Conservation (phyloP, 2,113 vertebrate species). For the Astur gentilis region DNA sequence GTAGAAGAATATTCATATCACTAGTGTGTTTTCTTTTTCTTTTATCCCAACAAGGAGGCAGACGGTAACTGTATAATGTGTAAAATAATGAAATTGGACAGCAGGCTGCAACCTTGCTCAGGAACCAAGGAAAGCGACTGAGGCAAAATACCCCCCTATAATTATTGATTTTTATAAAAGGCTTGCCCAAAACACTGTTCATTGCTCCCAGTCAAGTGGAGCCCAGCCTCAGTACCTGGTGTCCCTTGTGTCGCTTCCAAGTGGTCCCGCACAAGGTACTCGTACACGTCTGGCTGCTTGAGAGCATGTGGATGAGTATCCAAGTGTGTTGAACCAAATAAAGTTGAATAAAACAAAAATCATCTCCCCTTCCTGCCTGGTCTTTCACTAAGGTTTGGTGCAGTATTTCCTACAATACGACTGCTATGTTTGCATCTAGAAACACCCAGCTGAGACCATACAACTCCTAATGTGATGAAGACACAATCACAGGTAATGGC, state of each 20-base stretch:
- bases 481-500: not conserved
- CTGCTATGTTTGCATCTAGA: not conserved
- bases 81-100: not conserved
- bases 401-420: accelerated
- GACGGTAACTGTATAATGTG: not conserved
- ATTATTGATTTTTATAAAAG: not conserved
- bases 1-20: not conserved
- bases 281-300: not conserved
- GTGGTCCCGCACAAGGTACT: not conserved
- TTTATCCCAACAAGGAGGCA: not conserved
- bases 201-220: not conserved
- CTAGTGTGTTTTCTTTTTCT: not conserved
- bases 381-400: not conserved
- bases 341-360: not conserved
- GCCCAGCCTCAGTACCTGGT: not conserved
- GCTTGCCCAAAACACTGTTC: not conserved
- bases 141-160: not conserved
- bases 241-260: not conserved
- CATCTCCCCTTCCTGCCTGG: accelerated
- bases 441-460: not conserved
- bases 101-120: not conserved
- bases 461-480: not conserved
- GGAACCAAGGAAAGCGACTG: not conserved
- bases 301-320: not conserved
- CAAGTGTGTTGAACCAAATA: not conserved